Evolutionary conservation across 2,888 invertebrate species (phyloP), one percentile per base, ranked within the genome.

Genomic region (Meganola albula): DNA sequence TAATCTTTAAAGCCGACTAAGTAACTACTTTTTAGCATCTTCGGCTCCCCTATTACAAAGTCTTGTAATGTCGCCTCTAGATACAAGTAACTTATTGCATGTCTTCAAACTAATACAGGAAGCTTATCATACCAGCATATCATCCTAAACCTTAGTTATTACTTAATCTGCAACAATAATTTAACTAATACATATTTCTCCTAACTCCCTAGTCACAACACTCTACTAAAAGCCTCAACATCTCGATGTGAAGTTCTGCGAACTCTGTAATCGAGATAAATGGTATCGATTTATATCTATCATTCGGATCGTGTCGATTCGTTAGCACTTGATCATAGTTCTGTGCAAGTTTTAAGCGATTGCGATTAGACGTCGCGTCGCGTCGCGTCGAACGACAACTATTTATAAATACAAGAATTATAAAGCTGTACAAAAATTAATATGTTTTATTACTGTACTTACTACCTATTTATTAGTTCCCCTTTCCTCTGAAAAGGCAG

Each of bases 201-300:
- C 8, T n/a, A 10, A 20, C 20, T n/a, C n/a, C n/a, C n/a, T n/a
- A 20, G 41, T 34, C 48, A 39, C 22, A 44, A 50, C 53, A 50
- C 40, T 50, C 48, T 30, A 40, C 24, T 48, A 44, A 31, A 27
- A 24, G 25, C 34, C 40, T 53, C 38, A 34, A 27, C 29, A 37
- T 50, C 39, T 44, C 40, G 26, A 44, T 26, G 12, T 31, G 31
- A 37, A 44, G 42, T 67, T 58, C 62, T 32, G 35, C 37, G 62
- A 59, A 63, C 37, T 53, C 37, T 12, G 41, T 63, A 69, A 74
- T 68, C 69, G 59, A 69, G 61, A 71, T 66, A 59, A 66, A 74
- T 72, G 41, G 41, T 51, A 58, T 63, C 67, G 62, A 69, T 74
- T 72, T 58, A 60, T 71, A 65, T 62, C 58, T 58, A 57, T 67